phyloP scores from a whole-genome alignment of 2,888 invertebrate species.

The Chymomyza amoena region DNA sequence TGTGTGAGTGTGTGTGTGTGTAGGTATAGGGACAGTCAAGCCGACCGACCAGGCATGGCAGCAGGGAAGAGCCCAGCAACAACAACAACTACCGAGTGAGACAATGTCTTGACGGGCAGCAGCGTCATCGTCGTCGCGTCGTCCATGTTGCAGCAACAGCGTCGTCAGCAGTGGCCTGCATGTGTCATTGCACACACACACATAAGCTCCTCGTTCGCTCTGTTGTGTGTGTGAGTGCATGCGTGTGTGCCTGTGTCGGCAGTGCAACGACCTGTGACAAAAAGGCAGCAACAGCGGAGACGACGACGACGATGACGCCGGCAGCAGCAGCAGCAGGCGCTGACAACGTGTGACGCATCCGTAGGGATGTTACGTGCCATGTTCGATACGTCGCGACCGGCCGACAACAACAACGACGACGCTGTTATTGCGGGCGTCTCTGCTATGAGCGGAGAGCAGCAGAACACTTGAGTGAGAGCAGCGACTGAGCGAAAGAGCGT shows the following conservation, averaged over 20 bases:
- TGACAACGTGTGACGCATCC: slow-evolving; percentile 67
- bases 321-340: slow-evolving; percentile 3
- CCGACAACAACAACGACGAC: slow-evolving; percentile 6
- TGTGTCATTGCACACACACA: not conserved
- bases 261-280: slow-evolving; percentile 71
- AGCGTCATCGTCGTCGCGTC: slow-evolving; percentile 26
- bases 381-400: not conserved
- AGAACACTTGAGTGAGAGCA: slow-evolving; percentile 14
- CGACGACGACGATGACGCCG: slow-evolving; percentile 9
- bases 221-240: not conserved
- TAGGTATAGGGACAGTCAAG: slow-evolving; percentile 1
- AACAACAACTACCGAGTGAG: not conserved
- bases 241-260: slow-evolving; percentile 35
- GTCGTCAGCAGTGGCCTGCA: slow-evolving; percentile 52
- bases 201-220: no score
- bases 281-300: slow-evolving; percentile 51
- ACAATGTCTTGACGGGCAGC: slow-evolving; percentile 37
- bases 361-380: slow-evolving; percentile 67
- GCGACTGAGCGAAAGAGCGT: slow-evolving; percentile 22
- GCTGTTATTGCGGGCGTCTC: not conserved
- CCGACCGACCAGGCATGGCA: slow-evolving; percentile 12
- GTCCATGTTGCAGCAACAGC: slow-evolving; percentile 34
- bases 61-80: slow-evolving; percentile 30
- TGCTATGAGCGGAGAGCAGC: slow-evolving; percentile 23
- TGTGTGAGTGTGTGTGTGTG: not conserved